Percentiles rank a stretch among this genome's conserved stretches.
Evolutionary conservation across 2,888 invertebrate genomes (phyloP).

Genomic region (Nipponacmea schrenckii): DNA sequence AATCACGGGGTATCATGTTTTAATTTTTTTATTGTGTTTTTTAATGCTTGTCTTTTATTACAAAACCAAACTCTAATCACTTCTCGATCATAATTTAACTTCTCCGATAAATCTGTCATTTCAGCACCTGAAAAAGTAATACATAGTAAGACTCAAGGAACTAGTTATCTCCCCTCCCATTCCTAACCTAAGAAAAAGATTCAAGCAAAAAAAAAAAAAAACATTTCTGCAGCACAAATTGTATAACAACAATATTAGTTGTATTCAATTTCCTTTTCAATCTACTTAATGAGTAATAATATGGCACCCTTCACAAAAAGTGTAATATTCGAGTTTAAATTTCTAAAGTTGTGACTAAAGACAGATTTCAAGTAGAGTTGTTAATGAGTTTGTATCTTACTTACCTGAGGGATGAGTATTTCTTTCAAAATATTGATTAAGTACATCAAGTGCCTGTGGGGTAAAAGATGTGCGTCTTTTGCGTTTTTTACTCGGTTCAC

Average conservation of each 20-base stretch:
- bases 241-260: no score
- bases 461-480: conserved; percentile 97
- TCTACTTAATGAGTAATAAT: no score
- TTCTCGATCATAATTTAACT: conserved; percentile 95
- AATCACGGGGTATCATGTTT: conserved; percentile 58
- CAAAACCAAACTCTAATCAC: conserved; percentile 99
- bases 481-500: conserved; percentile 95
- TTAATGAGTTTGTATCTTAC: conserved; percentile 22
- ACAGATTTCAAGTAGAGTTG: no score
- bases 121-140: conserved; percentile 80
- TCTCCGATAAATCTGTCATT: conserved; percentile 94
- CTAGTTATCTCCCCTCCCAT: no score
- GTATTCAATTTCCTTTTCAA: no score
- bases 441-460: conserved; percentile 91
- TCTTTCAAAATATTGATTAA: conserved; percentile 94
- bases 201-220: no score
- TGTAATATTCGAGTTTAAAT: no score
- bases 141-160: neutral
- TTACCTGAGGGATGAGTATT: conserved; percentile 98
- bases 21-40: conserved; percentile 84
- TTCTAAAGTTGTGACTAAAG: no score
- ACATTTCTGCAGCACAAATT: no score
- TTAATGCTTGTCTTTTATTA: conserved; percentile 96
- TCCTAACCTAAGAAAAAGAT: no score
- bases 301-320: no score